Conservation (phyloP, 2,888 invertebrate species). For the Ophion ventricosus region DNA sequence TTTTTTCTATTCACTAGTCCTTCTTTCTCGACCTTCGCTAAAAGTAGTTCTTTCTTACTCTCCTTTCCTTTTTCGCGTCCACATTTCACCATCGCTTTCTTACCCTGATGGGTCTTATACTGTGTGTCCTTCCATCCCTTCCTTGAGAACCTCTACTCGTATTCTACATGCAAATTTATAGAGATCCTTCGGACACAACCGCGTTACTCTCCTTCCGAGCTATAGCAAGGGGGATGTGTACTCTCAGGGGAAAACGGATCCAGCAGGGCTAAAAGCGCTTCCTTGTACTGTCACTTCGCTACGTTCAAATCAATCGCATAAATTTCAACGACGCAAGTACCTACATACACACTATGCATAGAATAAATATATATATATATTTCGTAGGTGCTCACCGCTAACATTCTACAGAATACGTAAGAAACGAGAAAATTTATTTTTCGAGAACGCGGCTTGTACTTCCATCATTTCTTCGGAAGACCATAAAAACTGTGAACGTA, state of each 20-base stretch:
- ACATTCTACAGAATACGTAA: slow-evolving; percentile 39
- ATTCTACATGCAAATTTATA: slow-evolving; percentile 84
- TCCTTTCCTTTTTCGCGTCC: slow-evolving; percentile 35
- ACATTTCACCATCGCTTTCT: slow-evolving; percentile 47
- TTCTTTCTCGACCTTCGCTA: slow-evolving; percentile 23
- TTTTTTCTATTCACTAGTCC: background rate
- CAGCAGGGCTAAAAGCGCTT: slow-evolving; percentile 83
- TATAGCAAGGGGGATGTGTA: slow-evolving; percentile 74
- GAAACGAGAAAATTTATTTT: slow-evolving; percentile 44
- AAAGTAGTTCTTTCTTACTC: slow-evolving; percentile 40
- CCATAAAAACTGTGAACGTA: background rate
- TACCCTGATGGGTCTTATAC: slow-evolving; percentile 50
- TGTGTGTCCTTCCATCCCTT: slow-evolving; percentile 52
- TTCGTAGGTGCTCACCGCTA: slow-evolving; percentile 18
- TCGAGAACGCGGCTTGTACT: background rate
- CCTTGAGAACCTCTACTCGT: slow-evolving; percentile 78
- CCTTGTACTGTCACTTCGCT: slow-evolving; percentile 83
- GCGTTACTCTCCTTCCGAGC: slow-evolving; percentile 71
- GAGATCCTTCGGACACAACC: slow-evolving; percentile 82
- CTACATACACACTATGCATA: slow-evolving; percentile 2
- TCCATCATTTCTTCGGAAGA: slow-evolving; percentile 12
- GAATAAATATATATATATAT: slow-evolving; percentile 45
- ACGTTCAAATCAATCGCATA: slow-evolving; percentile 83
- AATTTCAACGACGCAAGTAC: slow-evolving; percentile 78
- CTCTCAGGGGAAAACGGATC: slow-evolving; percentile 78